phyloP scores from a whole-genome alignment of 2,113 vertebrate genomes.

The Mesocricetus auratus region DNA sequence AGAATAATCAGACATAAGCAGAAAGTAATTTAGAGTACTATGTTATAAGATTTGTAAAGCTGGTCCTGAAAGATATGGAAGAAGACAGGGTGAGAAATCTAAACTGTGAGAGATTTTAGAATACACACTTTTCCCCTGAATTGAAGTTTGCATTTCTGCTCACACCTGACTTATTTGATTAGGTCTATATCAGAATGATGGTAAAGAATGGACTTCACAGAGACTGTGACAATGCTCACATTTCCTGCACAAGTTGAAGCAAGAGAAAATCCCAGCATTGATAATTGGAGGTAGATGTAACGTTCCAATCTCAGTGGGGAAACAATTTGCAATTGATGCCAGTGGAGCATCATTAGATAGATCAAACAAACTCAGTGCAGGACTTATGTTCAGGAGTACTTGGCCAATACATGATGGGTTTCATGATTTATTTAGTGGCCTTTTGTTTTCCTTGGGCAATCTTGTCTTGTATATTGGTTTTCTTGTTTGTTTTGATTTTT shows the following conservation, averaged over 20 bases:
- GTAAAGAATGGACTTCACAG: neutral
- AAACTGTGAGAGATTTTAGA: neutral
- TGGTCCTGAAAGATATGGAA: neutral
- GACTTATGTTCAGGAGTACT: too few relatives aligned
- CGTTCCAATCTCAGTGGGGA: neutral
- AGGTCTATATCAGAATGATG: neutral
- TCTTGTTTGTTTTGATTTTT: too few relatives aligned
- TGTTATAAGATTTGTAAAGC: neutral
- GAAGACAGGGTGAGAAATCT: neutral
- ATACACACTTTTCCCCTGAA: neutral
- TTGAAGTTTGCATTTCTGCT: neutral
- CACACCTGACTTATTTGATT: neutral
- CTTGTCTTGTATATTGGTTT: too few relatives aligned
- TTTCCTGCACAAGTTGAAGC: too few relatives aligned
- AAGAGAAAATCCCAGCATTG: neutral
- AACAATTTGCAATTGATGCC: neutral
- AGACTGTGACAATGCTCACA: neutral
- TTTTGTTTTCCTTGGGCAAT: neutral
- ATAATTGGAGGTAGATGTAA: neutral
- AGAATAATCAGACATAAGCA: neutral
- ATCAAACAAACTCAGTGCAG: neutral
- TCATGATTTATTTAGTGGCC: neutral
- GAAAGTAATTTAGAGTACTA: neutral
- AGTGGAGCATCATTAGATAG: neutral
- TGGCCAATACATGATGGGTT: neutral